These are phyloP conservation scores for Lycophotia porphyrea DNA, from an alignment of 2,888 invertebrate genomes.

Conservation along the genomic window DNA sequence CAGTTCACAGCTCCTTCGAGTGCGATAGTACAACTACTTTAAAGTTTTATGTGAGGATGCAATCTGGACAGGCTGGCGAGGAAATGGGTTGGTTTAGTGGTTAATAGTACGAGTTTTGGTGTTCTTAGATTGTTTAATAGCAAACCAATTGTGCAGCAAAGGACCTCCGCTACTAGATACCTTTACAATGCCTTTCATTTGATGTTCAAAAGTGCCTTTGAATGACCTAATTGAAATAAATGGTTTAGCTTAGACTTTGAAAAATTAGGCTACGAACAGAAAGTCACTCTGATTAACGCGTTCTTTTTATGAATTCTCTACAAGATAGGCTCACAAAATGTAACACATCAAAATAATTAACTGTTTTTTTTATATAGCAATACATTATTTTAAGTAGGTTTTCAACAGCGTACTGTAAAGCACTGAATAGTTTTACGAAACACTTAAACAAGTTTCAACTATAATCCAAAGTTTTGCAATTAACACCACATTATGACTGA, in stretches of 20 bases:
- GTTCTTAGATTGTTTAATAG: background rate
- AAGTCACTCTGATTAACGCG: background rate
- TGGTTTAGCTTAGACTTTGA: too few relatives aligned
- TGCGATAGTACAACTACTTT: background rate
- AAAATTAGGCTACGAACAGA: background rate
- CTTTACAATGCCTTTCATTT: background rate
- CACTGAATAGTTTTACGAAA: conserved; percentile 17
- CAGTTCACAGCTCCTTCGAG: conserved; percentile 11
- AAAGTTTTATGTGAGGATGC: conserved; percentile 7
- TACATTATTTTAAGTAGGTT: conserved; percentile 16
- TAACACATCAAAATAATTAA: background rate
- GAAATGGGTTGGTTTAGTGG: background rate
- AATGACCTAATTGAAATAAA: too few relatives aligned
- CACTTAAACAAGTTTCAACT: conserved; percentile 20
- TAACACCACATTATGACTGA: conserved; percentile 30
- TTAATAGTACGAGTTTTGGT: background rate
- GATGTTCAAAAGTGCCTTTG: background rate
- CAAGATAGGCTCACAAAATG: background rate
- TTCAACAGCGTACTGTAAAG: conserved; percentile 10
- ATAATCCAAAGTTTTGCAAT: conserved; percentile 23
- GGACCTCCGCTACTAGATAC: background rate
- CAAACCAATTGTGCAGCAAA: background rate
- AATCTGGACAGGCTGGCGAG: background rate
- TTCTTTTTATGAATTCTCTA: background rate
- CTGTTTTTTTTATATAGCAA: background rate